phyloP scores from a whole-genome alignment of 2,888 invertebrate species.

The Drosophila infuscata region DNA sequence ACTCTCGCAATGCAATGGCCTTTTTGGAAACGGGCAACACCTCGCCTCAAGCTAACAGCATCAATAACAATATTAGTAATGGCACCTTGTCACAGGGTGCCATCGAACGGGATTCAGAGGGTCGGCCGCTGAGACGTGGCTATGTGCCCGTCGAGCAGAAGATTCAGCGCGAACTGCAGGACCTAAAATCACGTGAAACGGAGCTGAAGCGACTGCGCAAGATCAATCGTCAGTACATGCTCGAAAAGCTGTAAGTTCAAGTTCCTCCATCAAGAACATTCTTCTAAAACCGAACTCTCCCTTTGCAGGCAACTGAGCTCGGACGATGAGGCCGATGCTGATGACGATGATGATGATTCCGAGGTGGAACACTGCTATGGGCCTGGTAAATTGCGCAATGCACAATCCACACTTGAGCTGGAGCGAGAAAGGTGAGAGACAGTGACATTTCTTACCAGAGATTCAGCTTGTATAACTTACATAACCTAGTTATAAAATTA shows the following conservation, averaged over 20 bases:
- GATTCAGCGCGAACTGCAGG: conserved; percentile 93
- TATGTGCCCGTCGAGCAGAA: conserved; percentile 94
- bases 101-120: conserved; percentile 87
- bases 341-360: conserved; percentile 87
- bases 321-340: conserved; percentile 87
- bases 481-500: background rate
- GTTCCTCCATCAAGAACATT: background rate
- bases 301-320: conserved; percentile 82
- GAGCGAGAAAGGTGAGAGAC: conserved; percentile 85
- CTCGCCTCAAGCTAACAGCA: conserved; percentile 24
- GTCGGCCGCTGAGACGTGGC: conserved; percentile 90
- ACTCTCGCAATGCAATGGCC: conserved; percentile 62
- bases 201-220: conserved; percentile 90
- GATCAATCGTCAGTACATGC: conserved; percentile 86
- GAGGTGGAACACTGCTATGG: conserved; percentile 88
- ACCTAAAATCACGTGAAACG: conserved; percentile 93
- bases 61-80: conserved; percentile 10
- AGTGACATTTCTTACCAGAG: too few relatives aligned
- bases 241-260: conserved; percentile 86
- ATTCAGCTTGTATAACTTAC: background rate
- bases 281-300: too few relatives aligned
- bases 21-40: conserved; percentile 54
- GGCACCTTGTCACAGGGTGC: conserved; percentile 84
- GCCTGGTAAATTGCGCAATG: conserved; percentile 88
- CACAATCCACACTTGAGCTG: conserved; percentile 89